Conservation (phyloP, 2,888 invertebrate genomes). For the Lamellibrachia satsuma region DNA sequence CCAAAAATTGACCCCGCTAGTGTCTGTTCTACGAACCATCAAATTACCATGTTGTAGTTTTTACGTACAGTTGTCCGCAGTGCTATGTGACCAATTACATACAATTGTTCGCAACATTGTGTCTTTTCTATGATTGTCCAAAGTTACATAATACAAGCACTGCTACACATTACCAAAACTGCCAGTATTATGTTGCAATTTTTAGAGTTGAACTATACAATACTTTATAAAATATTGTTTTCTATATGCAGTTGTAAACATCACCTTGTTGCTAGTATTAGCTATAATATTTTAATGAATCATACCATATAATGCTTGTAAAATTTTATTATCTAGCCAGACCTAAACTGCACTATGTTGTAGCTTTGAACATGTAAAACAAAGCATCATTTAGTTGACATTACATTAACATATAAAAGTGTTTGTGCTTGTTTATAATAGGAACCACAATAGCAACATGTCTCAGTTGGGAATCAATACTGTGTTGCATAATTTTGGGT, state of each 20-base stretch:
- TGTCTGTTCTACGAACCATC: too few relatives aligned
- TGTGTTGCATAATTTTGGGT: too few relatives aligned
- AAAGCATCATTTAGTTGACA: background rate
- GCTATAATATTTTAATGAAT: background rate
- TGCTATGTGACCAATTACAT: too few relatives aligned
- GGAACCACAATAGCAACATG: background rate
- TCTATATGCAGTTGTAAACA: background rate
- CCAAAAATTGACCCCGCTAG: too few relatives aligned
- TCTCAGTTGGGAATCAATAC: background rate
- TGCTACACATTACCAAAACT: too few relatives aligned
- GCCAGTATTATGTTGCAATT: too few relatives aligned
- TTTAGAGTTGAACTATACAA: too few relatives aligned
- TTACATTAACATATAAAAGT: background rate
- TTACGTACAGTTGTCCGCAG: too few relatives aligned
- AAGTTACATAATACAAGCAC: too few relatives aligned
- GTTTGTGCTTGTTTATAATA: background rate
- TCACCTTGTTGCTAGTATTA: background rate
- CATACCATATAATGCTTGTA: background rate
- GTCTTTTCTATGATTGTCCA: too few relatives aligned
- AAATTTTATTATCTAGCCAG: background rate
- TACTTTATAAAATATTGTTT: background rate
- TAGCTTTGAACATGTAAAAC: background rate
- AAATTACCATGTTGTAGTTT: too few relatives aligned
- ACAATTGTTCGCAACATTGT: too few relatives aligned
- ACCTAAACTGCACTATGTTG: background rate